These are phyloP conservation scores for Colistium nudipinnis DNA, from an alignment of 2,113 vertebrate genomes.

Conservation along the genomic window DNA sequence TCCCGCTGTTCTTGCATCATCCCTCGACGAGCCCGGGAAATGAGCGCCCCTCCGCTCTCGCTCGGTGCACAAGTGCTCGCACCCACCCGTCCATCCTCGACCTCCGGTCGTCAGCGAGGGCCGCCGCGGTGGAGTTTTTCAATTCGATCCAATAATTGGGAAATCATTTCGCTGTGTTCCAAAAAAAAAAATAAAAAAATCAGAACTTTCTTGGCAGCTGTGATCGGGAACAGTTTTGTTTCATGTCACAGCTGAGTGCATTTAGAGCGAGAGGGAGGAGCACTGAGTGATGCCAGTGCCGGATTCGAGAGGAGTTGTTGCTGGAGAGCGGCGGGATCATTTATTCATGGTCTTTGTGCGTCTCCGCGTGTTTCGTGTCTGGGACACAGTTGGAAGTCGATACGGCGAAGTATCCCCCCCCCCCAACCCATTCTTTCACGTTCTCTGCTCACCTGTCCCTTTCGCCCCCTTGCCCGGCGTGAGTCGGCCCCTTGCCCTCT, in stretches of 20 bases:
- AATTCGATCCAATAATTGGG: too few species aligned
- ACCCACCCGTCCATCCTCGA: too few species aligned
- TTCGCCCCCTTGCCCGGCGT: constrained; percentile 28
- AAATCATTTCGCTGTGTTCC: too few species aligned
- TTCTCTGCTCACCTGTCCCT: constrained; percentile 36
- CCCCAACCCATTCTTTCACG: constrained; percentile 30
- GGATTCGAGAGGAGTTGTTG: constrained; percentile 70
- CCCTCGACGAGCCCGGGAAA: constrained; percentile 49
- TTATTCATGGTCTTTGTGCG: constrained; percentile 57
- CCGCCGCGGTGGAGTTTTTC: too few species aligned
- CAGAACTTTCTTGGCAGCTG: constrained; percentile 45
- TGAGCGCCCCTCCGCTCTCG: constrained; percentile 38
- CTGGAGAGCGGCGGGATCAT: constrained; percentile 67
- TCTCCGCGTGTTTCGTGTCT: background rate
- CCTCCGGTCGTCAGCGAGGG: too few species aligned
- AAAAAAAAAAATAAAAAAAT: too few species aligned
- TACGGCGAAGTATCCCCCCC: too few species aligned
- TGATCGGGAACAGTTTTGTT: constrained; percentile 66
- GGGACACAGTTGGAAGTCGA: too few species aligned
- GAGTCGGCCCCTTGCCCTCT: constrained; percentile 26
- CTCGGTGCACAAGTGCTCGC: constrained; percentile 43
- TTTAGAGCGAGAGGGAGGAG: constrained; percentile 67
- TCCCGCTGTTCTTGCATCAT: constrained; percentile 52
- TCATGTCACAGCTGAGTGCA: constrained; percentile 68
- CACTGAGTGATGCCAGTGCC: constrained; percentile 58